phyloP scores from a whole-genome alignment of 37 sponge, comb jelly and placozoan genomes.

The Halichondria panicea region DNA sequence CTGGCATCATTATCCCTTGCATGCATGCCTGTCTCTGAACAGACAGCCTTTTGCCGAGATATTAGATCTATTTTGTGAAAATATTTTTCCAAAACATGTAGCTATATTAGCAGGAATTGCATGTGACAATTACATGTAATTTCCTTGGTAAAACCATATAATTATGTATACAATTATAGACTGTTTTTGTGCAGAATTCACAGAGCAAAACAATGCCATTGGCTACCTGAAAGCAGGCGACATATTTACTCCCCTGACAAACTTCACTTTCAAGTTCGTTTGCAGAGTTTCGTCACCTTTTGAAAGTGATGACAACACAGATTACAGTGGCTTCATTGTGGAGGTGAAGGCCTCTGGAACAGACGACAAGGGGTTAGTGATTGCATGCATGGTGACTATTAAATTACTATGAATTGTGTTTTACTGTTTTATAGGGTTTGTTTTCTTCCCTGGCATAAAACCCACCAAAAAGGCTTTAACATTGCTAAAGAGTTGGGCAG shows the following conservation, averaged over 20 bases:
- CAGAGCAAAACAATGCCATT: neutral
- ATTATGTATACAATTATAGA: no score
- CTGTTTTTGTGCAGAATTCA: neutral
- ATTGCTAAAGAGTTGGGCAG: neutral
- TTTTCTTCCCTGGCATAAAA: constrained; percentile 6
- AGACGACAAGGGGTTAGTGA: neutral
- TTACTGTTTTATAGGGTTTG: neutral
- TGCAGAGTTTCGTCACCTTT: neutral
- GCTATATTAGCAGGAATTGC: no score
- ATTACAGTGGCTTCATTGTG: constrained; percentile 7
- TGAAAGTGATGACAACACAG: neutral
- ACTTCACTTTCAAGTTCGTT: constrained; percentile 4
- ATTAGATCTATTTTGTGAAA: no score
- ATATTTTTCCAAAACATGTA: no score
- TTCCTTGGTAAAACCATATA: no score
- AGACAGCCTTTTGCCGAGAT: no score
- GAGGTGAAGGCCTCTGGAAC: neutral
- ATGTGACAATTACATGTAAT: no score
- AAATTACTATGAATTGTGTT: neutral
- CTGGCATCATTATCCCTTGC: no score
- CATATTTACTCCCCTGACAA: neutral
- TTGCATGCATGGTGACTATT: neutral
- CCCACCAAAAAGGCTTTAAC: neutral
- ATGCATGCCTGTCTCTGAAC: no score
- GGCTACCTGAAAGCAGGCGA: neutral